Percentiles rank a stretch among this genome's conserved stretches.
These are phyloP conservation scores for Cryptotermes secundus DNA, from an alignment of 1,140 invertebrate species.

Conservation along the genomic window DNA sequence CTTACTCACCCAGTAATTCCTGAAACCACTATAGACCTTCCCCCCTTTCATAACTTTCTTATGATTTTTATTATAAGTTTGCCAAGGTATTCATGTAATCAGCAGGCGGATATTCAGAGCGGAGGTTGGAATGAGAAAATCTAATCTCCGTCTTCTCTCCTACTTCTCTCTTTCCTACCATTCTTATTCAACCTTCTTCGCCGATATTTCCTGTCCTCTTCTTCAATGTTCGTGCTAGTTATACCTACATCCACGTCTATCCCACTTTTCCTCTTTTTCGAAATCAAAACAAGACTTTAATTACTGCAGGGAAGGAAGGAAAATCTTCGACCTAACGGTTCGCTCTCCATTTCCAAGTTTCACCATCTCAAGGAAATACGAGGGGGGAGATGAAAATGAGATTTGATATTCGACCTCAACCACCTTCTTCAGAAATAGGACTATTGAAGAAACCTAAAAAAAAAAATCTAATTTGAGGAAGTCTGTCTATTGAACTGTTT, in stretches of 20 bases:
- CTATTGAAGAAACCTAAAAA: background rate
- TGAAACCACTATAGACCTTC: background rate
- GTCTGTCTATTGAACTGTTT: no score
- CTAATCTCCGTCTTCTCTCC: slow-evolving; percentile 22
- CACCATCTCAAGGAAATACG: background rate
- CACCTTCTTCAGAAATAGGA: background rate
- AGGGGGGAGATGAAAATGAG: background rate
- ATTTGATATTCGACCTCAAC: background rate
- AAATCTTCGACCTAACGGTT: background rate
- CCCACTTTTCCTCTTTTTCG: background rate
- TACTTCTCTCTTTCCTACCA: background rate
- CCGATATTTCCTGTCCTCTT: no score
- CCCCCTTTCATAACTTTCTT: background rate
- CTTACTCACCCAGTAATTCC: no score
- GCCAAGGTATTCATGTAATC: slow-evolving; percentile 27
- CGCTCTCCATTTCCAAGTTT: background rate
- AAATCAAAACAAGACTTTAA: slow-evolving; percentile 31
- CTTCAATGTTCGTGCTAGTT: no score
- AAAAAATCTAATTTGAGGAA: no score
- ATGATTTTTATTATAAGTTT: background rate
- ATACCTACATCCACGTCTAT: background rate
- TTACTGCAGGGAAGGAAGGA: slow-evolving; percentile 8
- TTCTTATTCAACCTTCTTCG: no score
- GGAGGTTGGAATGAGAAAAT: slow-evolving; percentile 16
- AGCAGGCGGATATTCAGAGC: slow-evolving; percentile 25